Conservation (phyloP, 2,888 invertebrate genomes). For the Yponomeuta sedellus region DNA sequence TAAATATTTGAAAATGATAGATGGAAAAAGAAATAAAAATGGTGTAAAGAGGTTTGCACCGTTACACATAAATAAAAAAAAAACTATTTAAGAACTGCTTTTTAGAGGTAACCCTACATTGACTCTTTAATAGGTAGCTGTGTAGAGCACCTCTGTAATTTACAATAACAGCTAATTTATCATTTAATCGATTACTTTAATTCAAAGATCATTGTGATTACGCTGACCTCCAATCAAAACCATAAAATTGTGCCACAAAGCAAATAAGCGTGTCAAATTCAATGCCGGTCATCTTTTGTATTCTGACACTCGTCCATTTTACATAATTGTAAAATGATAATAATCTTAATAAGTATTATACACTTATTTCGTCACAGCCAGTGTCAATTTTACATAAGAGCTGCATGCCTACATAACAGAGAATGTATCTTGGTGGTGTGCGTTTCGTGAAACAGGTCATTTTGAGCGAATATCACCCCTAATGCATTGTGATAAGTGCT, state of each 20-base stretch:
- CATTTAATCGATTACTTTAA: too few species aligned
- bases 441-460: neutral
- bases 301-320: neutral
- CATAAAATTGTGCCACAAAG: neutral
- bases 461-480: neutral
- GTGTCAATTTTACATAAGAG: neutral
- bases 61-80: too few species aligned
- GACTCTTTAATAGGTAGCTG: too few species aligned
- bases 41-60: too few species aligned
- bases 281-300: neutral
- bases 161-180: too few species aligned
- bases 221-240: neutral
- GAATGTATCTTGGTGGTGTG: neutral
- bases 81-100: too few species aligned
- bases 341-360: neutral
- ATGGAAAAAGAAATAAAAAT: too few species aligned
- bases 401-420: neutral
- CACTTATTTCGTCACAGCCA: neutral
- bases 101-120: too few species aligned
- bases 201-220: too few species aligned
- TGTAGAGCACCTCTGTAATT: too few species aligned
- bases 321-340: conserved; percentile 3
- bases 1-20: too few species aligned
- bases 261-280: neutral
- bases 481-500: neutral